Evolutionary conservation across 2,888 invertebrate species (phyloP), one percentile per base, ranked within the genome.

Genomic region (Empis stercorea): DNA sequence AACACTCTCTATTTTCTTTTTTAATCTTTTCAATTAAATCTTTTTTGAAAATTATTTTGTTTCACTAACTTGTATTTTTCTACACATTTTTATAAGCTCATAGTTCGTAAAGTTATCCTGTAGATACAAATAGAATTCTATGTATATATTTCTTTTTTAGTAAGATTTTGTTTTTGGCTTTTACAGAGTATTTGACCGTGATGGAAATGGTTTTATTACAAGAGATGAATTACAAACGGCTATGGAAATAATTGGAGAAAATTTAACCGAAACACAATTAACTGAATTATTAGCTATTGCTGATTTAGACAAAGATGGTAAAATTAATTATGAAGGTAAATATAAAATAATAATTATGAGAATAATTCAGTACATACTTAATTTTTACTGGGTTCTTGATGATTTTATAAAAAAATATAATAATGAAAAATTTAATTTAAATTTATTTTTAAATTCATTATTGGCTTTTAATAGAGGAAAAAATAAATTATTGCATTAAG

Each of bases 171-270:
- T 15, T 37, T n/a, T n/a, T n/a, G 3, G 16, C 3, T 37, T 15
- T 37, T 15, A 2, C 51, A 79, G 86, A 64, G 89, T 87, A 46
- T 91, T 92, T 65, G 91, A 92, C 72, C 80, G 87, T 49, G 89
- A 92, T 64, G 81, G 84, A 60, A 89, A 92, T 66, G 92, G 92
- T 30, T 92, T 84, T 69, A 91, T 92, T 64, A 87, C 84, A 37
- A 75, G 80, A 59, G 85, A 86, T 62, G 86, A 86, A 66, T 70
- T 86, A 42, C 78, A 80, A 60, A 73, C 79, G 47, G 86, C 85
- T n/a, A 79, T 87, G 73, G 85, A 86, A 67, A 81, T 85, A 76
- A 86, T 87, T 57, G 85, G 84, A 20, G 86, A 87, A 68, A 76
- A 78, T 3, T 78, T 85, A 48, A 81, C 82, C 3, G 86, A 86